A percentile compares a stretch with the other conserved stretches of the same genome.
Conservation (phyloP, 2,113 vertebrate genomes). For the Sapajus apella region DNA sequence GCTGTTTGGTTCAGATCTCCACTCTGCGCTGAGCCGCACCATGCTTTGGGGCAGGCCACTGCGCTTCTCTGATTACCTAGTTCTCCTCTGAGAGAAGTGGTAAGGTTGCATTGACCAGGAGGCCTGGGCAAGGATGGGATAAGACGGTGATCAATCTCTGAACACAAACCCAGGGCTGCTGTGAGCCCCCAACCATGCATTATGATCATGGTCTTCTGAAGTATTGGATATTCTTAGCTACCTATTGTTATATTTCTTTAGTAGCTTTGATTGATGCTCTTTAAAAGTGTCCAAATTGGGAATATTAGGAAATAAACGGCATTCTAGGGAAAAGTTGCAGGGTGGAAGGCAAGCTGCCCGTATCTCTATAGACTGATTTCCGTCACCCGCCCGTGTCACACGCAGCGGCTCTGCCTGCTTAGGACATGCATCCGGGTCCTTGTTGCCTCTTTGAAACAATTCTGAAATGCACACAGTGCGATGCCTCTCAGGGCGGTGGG, state of each 20-base stretch:
- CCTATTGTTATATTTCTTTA: fast-evolving
- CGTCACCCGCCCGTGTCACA: fast-evolving
- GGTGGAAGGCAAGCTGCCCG: not conserved
- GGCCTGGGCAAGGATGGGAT: too few relatives aligned
- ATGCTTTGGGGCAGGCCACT: too few relatives aligned
- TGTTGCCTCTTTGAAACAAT: not conserved
- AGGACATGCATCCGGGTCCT: fast-evolving
- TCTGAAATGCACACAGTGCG: fast-evolving
- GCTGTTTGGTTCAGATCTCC: fast-evolving
- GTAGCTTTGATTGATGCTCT: not conserved
- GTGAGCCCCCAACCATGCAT: too few relatives aligned
- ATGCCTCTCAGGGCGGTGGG: fast-evolving
- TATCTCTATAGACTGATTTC: not conserved
- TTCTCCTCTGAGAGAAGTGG: not conserved
- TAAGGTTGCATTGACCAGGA: fast-evolving
- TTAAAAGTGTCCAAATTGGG: not conserved
- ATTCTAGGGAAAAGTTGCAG: not conserved
- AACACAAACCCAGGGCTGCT: not conserved
- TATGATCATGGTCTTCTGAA: not conserved
- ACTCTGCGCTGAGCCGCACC: not conserved
- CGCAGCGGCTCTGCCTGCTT: fast-evolving
- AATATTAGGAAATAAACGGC: not conserved
- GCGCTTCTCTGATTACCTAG: not conserved
- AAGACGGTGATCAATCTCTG: too few relatives aligned
- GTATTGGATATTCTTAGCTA: fast-evolving